Evolutionary conservation across 2,888 invertebrate genomes (phyloP).

Genomic region (Escarpia spicata): DNA sequence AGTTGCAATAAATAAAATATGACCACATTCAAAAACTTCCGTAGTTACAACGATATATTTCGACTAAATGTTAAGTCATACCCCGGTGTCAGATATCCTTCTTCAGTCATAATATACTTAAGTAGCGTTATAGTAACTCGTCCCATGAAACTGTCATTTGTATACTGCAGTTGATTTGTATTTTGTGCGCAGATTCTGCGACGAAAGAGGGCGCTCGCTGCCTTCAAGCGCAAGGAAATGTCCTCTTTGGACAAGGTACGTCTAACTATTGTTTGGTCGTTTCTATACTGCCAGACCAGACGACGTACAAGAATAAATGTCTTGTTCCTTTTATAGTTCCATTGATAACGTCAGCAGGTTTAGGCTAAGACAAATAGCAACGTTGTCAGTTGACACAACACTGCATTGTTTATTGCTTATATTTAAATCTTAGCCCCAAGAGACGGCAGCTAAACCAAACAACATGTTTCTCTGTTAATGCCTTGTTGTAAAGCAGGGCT

Average conservation of each 20-base stretch:
- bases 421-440: not conserved
- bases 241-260: not conserved
- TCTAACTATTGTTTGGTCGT: not conserved
- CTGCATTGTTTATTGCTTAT: not conserved
- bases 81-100: too few species aligned
- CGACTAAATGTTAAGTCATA: too few species aligned
- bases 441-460: not conserved
- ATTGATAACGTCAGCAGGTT: not conserved
- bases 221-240: conserved; percentile 6
- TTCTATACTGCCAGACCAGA: not conserved
- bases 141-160: not conserved
- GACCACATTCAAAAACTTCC: too few species aligned
- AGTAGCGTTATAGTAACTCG: not conserved
- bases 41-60: too few species aligned
- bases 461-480: not conserved
- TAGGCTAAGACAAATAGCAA: not conserved
- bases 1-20: too few species aligned
- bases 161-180: not conserved
- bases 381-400: not conserved
- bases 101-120: too few species aligned
- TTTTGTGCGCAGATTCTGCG: not conserved
- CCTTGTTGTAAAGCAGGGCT: not conserved
- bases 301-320: not conserved
- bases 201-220: not conserved
- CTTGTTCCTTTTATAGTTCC: too few species aligned